Percentiles rank a stretch among this genome's conserved stretches.
phyloP scores from a whole-genome alignment of 1,140 invertebrate genomes.

The Drosophila seguyi region DNA sequence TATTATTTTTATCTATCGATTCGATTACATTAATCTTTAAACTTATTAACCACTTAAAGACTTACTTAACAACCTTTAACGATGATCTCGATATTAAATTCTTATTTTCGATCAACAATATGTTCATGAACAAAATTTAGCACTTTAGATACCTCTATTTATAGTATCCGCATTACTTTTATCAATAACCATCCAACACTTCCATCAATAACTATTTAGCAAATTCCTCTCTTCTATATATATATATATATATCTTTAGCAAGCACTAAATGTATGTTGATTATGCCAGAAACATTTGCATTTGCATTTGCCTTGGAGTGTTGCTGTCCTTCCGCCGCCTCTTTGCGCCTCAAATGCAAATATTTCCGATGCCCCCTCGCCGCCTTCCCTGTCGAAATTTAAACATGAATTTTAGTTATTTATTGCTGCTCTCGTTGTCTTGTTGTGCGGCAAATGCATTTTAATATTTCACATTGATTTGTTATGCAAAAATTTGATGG shows the following conservation, averaged over 20 bases:
- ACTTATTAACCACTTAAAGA: too few species aligned
- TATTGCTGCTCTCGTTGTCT: constrained; percentile 67
- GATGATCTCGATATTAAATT: too few species aligned
- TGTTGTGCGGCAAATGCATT: constrained; percentile 75
- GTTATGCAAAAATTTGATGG: constrained; percentile 79
- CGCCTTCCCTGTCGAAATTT: constrained; percentile 56
- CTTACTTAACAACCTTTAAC: too few species aligned
- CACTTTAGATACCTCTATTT: too few species aligned
- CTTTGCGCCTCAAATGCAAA: constrained; percentile 59
- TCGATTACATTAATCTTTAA: too few species aligned
- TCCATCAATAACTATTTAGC: background rate
- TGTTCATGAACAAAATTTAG: too few species aligned
- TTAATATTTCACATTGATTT: constrained; percentile 82
- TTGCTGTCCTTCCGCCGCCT: constrained; percentile 23
- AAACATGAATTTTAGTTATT: constrained; percentile 80
- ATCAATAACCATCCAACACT: background rate
- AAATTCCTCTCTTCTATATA: background rate
- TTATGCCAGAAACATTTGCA: constrained; percentile 62
- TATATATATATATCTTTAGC: background rate
- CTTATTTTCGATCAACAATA: background rate
- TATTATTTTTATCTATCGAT: too few species aligned
- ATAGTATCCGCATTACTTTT: background rate
- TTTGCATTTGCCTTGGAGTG: constrained; percentile 66
- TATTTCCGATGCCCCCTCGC: constrained; percentile 43
- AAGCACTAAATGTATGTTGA: constrained; percentile 26